Evolutionary conservation across 2,888 invertebrate genomes (phyloP).

Genomic region (Spodoptera exigua): DNA sequence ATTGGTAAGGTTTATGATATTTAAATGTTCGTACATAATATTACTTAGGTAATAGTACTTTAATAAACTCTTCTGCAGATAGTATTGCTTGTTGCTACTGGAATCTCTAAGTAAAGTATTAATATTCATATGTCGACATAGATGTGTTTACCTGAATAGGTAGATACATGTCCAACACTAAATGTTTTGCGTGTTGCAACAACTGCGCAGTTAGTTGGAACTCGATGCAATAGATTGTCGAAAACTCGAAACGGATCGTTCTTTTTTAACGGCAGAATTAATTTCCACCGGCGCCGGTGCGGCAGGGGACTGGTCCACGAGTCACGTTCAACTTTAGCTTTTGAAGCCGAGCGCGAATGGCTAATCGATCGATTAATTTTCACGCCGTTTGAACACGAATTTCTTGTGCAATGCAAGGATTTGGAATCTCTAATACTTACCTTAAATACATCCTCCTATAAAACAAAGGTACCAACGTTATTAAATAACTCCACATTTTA

Average conservation of each 20-base stretch:
- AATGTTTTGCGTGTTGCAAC: conserved; percentile 62
- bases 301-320: conserved; percentile 77
- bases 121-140: conserved; percentile 63
- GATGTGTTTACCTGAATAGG: neutral
- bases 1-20: conserved; percentile 10
- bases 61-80: conserved; percentile 12
- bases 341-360: conserved; percentile 80
- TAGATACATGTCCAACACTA: conserved; percentile 40
- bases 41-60: conserved; percentile 6
- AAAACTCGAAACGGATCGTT: conserved; percentile 69
- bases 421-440: conserved; percentile 63
- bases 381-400: conserved; percentile 81
- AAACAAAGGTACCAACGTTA: conserved; percentile 18
- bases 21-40: conserved; percentile 10
- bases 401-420: conserved; percentile 73
- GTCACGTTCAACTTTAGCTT: conserved; percentile 84
- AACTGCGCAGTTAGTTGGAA: conserved; percentile 66
- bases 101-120: conserved; percentile 61
- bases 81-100: conserved; percentile 14
- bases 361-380: conserved; percentile 88
- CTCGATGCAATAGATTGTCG: conserved; percentile 71
- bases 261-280: conserved; percentile 78
- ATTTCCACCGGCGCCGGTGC: conserved; percentile 74
- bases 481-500: conserved; percentile 40
- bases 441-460: conserved; percentile 33